These are phyloP conservation scores for Otis tarda DNA, from an alignment of 2,113 vertebrate species.

Conservation along the genomic window DNA sequence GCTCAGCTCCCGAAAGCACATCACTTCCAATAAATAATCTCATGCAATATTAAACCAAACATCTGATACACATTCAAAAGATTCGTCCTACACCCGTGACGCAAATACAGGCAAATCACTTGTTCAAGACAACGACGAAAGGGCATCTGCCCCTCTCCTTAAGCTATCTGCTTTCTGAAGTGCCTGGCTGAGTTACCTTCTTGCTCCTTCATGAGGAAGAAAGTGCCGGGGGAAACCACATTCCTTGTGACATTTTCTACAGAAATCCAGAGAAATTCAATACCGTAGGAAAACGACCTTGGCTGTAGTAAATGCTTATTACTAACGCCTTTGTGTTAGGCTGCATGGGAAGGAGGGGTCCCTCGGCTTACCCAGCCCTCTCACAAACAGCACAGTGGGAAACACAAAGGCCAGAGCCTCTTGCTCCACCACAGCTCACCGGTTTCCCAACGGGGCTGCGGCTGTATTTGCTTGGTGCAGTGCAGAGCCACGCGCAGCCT, in stretches of 20 bases:
- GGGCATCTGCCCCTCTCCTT: neutral
- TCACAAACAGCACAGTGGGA: neutral
- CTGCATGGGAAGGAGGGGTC: neutral
- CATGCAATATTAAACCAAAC: neutral
- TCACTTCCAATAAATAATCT: neutral
- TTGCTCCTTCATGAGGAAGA: neutral
- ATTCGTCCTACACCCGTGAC: neutral
- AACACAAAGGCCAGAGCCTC: neutral
- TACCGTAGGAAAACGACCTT: neutral
- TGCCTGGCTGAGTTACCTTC: neutral
- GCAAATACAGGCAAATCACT: neutral
- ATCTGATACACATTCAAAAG: neutral
- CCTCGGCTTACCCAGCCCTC: neutral
- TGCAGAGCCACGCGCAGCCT: neutral
- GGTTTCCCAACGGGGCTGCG: neutral
- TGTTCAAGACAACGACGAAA: neutral
- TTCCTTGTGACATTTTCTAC: neutral
- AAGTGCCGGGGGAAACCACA: neutral
- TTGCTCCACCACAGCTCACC: neutral
- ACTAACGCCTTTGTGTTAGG: neutral
- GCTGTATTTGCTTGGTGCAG: neutral
- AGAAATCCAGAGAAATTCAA: neutral
- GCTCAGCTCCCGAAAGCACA: neutral
- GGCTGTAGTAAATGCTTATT: neutral
- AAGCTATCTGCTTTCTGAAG: neutral